These are phyloP conservation scores for Dendronephthya gigantea DNA, from an alignment of 64 coral and sea anemone species.

Conservation along the genomic window DNA sequence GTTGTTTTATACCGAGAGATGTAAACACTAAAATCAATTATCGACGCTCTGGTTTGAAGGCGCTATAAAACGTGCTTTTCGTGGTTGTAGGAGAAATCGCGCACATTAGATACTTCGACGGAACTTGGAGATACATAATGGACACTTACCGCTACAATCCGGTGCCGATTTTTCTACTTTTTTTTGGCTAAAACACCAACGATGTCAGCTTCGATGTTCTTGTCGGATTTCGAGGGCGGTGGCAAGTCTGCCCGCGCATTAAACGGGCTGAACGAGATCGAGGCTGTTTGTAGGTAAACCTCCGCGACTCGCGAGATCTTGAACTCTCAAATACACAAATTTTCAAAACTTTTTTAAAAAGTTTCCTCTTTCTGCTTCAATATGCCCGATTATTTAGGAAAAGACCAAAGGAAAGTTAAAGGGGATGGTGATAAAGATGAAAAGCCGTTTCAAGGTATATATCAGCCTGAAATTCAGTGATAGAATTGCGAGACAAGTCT, in stretches of 20 bases:
- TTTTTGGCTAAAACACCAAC: background rate
- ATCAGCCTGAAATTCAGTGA: background rate
- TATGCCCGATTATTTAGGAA: slow-evolving; percentile 99
- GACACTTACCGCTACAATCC: background rate
- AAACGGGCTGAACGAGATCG: background rate
- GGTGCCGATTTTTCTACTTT: background rate
- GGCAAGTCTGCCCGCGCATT: background rate
- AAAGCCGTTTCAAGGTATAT: slow-evolving; percentile 86
- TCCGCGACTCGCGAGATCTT: background rate
- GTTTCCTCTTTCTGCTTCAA: slow-evolving; percentile 2
- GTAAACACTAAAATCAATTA: background rate
- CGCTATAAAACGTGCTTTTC: background rate
- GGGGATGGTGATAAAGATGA: slow-evolving; percentile 73
- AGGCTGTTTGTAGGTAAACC: background rate
- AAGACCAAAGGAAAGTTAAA: slow-evolving; percentile 92
- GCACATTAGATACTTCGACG: background rate
- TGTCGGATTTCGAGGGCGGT: background rate
- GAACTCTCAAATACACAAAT: background rate
- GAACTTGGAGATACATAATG: background rate
- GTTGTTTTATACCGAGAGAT: background rate
- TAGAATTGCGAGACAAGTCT: background rate
- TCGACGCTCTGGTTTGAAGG: background rate
- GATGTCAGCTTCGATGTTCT: background rate
- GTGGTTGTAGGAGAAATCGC: background rate
- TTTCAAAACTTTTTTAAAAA: background rate